A percentile compares a stretch with the other conserved stretches of the same genome.
phyloP scores from a whole-genome alignment of 2,888 invertebrate genomes.

The Agriopis aurantiaria region DNA sequence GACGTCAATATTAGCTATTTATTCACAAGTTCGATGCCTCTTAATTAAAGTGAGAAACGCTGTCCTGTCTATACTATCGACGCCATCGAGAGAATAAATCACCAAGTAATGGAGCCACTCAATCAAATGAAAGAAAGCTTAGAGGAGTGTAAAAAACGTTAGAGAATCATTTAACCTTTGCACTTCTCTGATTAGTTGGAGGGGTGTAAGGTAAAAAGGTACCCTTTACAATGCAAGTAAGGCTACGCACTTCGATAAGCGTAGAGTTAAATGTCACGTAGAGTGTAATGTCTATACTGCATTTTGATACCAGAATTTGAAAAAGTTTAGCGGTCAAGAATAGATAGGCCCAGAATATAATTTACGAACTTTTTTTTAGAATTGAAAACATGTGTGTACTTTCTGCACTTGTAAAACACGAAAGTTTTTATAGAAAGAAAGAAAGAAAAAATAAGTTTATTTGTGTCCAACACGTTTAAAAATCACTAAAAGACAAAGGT shows the following conservation, averaged over 20 bases:
- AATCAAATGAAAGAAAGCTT: constrained; percentile 49
- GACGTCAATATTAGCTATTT: no score
- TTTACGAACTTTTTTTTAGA: no score
- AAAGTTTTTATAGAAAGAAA: no score
- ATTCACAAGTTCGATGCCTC: not conserved
- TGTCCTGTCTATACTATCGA: constrained; percentile 27
- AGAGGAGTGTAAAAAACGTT: constrained; percentile 50
- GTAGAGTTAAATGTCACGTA: constrained; percentile 12
- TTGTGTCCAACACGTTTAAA: no score
- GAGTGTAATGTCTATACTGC: not conserved
- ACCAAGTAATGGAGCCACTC: constrained; percentile 46
- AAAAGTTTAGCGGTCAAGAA: no score
- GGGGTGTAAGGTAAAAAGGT: constrained; percentile 47
- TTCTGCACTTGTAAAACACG: no score
- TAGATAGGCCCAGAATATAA: no score
- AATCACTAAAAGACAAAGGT: no score
- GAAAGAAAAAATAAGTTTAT: no score
- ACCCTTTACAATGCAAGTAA: constrained; percentile 38
- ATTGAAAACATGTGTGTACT: no score
- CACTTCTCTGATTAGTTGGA: constrained; percentile 71
- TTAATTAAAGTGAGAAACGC: constrained; percentile 29
- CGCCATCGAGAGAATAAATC: constrained; percentile 39
- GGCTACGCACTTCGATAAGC: constrained; percentile 24
- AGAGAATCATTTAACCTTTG: constrained; percentile 52
- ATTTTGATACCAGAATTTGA: not conserved